A percentile compares a stretch with the other conserved stretches of the same genome.
Conservation (phyloP, 2,797 vertebrate genomes). For the Decapterus maruadsi region DNA sequence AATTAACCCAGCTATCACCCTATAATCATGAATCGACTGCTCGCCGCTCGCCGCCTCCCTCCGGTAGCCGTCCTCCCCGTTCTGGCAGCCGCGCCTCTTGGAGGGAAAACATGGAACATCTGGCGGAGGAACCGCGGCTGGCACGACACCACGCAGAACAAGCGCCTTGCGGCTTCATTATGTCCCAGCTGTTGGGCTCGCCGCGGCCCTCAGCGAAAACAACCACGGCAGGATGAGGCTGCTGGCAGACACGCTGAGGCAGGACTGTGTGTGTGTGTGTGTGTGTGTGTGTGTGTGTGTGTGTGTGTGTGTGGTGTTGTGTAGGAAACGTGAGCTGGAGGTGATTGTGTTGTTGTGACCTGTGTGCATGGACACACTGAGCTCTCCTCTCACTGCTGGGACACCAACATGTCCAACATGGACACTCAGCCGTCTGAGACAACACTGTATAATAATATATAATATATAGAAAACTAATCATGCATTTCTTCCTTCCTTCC, state of each 20-base stretch:
- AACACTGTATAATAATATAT: too few relatives aligned
- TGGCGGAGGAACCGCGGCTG: constrained; percentile 82
- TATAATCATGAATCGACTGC: constrained; percentile 67
- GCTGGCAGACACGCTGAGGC: constrained; percentile 71
- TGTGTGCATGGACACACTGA: background rate
- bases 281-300: background rate
- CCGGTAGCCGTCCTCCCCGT: constrained; percentile 39
- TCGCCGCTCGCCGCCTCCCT: constrained; percentile 63
- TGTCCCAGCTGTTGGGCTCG: constrained; percentile 84
- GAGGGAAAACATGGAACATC: constrained; percentile 79
- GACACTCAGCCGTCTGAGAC: too few relatives aligned
- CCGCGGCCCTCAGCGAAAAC: constrained; percentile 83
- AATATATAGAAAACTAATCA: too few relatives aligned
- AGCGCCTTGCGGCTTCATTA: constrained; percentile 81
- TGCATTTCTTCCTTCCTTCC: background rate
- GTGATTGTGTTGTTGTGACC: constrained; percentile 11
- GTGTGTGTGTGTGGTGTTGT: constrained; percentile 4
- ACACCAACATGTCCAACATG: background rate
- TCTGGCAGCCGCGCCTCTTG: constrained; percentile 74
- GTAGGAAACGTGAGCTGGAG: constrained; percentile 24
- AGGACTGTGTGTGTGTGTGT: constrained; percentile 14
- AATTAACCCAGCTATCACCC: constrained; percentile 80
- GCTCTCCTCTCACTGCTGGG: background rate
- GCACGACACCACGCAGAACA: constrained; percentile 78
- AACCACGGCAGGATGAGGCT: constrained; percentile 71